Evolutionary conservation across 2,113 vertebrate genomes (phyloP).

Genomic region (Leptocoma aspasia): DNA sequence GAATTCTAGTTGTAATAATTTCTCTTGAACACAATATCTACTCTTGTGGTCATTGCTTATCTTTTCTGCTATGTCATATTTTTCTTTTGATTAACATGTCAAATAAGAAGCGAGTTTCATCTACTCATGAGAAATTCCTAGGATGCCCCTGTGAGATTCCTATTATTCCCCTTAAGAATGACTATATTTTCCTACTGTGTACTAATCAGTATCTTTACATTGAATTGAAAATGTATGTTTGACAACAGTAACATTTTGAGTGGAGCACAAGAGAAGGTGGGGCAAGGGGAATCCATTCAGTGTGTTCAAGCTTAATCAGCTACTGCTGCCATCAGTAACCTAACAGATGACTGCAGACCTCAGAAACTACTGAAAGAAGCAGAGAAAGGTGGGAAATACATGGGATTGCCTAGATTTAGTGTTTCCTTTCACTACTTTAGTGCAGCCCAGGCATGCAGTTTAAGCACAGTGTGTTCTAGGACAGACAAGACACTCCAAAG

Average conservation of each 20-base stretch:
- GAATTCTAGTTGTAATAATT: not conserved
- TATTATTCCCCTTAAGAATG: not conserved
- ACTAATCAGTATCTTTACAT: not conserved
- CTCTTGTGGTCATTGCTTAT: not conserved
- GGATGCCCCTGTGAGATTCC: not conserved
- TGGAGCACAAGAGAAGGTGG: not conserved
- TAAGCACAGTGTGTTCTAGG: not conserved
- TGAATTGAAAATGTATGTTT: not conserved
- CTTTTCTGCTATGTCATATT: not conserved
- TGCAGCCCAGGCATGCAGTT: not conserved
- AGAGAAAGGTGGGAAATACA: not conserved
- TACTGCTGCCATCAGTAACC: not conserved
- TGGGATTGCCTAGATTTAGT: not conserved
- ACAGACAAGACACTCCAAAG: not conserved
- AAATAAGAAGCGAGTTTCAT: not conserved
- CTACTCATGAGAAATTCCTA: not conserved
- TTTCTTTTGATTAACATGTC: not conserved
- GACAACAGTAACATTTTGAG: not conserved
- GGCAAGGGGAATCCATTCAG: not conserved
- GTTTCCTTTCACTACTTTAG: not conserved
- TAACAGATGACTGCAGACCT: not conserved
- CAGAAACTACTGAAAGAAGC: not conserved
- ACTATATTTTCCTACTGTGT: not conserved
- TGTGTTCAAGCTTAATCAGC: not conserved
- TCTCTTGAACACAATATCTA: not conserved